Conservation (phyloP, 2,113 vertebrate species). For the Gobiocypris rarus region DNA sequence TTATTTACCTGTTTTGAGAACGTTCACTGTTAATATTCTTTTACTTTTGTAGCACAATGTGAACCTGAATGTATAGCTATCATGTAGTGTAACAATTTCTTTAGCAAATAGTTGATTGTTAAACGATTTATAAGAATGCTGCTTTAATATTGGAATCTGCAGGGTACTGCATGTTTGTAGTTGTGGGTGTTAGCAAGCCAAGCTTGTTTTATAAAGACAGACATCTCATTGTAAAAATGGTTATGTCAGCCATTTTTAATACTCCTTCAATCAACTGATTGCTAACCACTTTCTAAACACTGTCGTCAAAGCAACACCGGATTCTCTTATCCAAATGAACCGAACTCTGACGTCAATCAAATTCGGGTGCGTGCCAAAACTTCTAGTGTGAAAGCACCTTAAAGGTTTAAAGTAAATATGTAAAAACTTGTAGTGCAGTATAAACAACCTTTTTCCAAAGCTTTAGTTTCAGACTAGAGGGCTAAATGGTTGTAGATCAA, state of each 20-base stretch:
- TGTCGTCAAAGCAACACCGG: not conserved
- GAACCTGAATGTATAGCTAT: not conserved
- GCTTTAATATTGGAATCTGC: not conserved
- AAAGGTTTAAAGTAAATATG: too few species aligned
- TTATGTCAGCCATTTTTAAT: not conserved
- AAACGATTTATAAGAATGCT: not conserved
- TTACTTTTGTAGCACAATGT: not conserved
- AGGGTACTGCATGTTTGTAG: not conserved
- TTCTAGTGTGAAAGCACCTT: too few species aligned
- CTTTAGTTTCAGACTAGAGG: constrained; percentile 42
- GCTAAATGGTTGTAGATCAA: constrained; percentile 56
- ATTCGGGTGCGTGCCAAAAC: too few species aligned
- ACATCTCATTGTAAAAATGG: constrained; percentile 4
- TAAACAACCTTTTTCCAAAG: constrained; percentile 32
- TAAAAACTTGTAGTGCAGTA: too few species aligned
- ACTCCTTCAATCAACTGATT: not conserved
- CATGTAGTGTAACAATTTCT: not conserved
- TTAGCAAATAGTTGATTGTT: not conserved
- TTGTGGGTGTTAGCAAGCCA: not conserved
- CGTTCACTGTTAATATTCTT: not conserved
- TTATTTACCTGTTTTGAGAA: not conserved
- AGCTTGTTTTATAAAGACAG: not conserved
- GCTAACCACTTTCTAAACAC: too few species aligned
- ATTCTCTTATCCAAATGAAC: not conserved
- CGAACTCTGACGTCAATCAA: too few species aligned